Percentiles rank a stretch among this genome's conserved stretches.
phyloP scores from a whole-genome alignment of 2,113 vertebrate species.

The Oceanodroma tethys region DNA sequence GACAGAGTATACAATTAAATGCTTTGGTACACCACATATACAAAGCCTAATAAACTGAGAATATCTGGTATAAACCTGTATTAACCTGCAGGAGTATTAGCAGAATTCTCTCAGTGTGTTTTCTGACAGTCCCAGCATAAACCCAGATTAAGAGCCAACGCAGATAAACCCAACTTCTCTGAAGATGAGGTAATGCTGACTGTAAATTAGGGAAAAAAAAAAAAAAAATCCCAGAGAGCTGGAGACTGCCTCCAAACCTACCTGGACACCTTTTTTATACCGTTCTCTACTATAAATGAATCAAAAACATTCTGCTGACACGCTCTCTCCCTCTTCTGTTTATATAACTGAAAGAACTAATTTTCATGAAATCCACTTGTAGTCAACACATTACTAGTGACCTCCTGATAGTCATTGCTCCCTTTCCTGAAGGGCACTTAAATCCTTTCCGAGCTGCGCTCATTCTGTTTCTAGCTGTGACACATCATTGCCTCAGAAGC shows the following conservation, averaged over 20 bases:
- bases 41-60: neutral
- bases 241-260: neutral
- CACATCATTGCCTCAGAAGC: neutral
- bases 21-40: neutral
- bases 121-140: neutral
- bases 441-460: neutral
- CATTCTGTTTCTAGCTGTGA: neutral
- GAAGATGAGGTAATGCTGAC: neutral
- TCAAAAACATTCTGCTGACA: neutral
- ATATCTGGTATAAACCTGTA: neutral
- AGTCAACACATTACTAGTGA: neutral
- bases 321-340: neutral
- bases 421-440: neutral
- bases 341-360: neutral
- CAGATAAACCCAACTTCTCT: neutral
- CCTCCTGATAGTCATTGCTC: neutral
- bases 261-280: neutral
- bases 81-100: neutral
- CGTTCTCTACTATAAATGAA: neutral
- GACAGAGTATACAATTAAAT: neutral
- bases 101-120: neutral
- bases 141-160: neutral
- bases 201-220: neutral
- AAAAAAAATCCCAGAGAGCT: neutral
- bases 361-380: neutral